Evolutionary conservation across 2,797 vertebrate genomes (phyloP), one percentile per base, ranked within the genome.

Genomic region (Channa striata): DNA sequence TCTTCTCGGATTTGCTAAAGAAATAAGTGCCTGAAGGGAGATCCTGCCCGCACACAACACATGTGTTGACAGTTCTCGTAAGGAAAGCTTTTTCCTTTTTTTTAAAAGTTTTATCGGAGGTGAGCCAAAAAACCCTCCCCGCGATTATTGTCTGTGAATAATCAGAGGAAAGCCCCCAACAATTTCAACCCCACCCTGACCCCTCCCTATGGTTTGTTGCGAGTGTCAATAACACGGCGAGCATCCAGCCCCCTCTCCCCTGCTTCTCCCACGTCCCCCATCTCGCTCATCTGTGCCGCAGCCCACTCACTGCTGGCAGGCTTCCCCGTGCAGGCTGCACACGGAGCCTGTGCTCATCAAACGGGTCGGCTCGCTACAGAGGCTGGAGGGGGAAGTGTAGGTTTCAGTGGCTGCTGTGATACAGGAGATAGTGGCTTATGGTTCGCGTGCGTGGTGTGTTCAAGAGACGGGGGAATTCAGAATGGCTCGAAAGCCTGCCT

Each of bases 371-470:
- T 83, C 73, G 67, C 68, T 84, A 87, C 61, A 74, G 72, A 84
- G 69, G 53, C 53, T 17, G 19, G 13, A 40, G 72, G 78, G 74
- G 79, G 73, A 42, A 63, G 79, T 48, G 73, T 30, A 57, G 62
- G 76, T 87, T 85, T 90, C 73, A 62, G 84, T 85, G 84, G 79
- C 74, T 82, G 78, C 72, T 83, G 82, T 90, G 86, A 83, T 86
- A 51, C 53, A 74, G 78, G 64, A 60, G 62, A 74, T 72, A 62
- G 74, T 69, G 72, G 78, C 69, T 82, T 73, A 57, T 73, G 82
- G 72, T 78, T 85, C 78, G 61, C 77, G 44, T 87, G 82, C 1
- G 72, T 65, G 76, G 67, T 74, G 72, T 81, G 67, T 70, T 43
- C 48, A n/a, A 13, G 61, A 74, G 59, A 60, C 50, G 61, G 74